These are phyloP conservation scores for Ophioninae sp. DNA, from an alignment of 2,888 invertebrate species.

Conservation along the genomic window DNA sequence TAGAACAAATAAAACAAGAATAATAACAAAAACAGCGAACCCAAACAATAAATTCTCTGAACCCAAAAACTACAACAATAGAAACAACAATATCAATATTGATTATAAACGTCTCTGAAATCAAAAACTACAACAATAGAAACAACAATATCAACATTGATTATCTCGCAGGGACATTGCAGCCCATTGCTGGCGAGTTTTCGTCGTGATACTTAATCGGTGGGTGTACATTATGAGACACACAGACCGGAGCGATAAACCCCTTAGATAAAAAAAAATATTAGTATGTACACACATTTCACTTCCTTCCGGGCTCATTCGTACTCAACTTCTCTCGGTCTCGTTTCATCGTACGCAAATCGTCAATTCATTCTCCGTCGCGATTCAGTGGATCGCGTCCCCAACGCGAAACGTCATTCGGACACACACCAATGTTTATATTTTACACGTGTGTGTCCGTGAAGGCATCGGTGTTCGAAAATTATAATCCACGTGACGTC, in stretches of 20 bases:
- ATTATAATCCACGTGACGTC: not conserved
- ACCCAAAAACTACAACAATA: no score
- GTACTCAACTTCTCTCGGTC: slow-evolving; percentile 32
- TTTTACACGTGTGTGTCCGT: not conserved
- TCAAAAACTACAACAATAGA: no score
- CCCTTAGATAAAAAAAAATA: slow-evolving; percentile 57
- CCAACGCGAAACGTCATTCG: slow-evolving; percentile 2
- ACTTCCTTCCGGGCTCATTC: slow-evolving; percentile 71
- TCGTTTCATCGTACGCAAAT: slow-evolving; percentile 12
- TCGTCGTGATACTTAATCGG: slow-evolving; percentile 2
- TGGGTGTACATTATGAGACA: slow-evolving; percentile 3
- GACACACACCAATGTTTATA: not conserved
- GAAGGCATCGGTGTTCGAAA: not conserved
- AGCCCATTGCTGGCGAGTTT: not conserved
- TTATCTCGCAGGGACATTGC: not conserved
- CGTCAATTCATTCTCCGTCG: slow-evolving; percentile 20
- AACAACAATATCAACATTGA: no score
- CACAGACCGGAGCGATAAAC: slow-evolving; percentile 49
- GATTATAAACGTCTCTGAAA: not conserved
- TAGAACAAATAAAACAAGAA: no score
- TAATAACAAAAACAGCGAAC: no score
- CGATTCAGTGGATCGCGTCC: not conserved
- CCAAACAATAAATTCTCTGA: no score
- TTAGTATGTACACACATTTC: slow-evolving; percentile 67
- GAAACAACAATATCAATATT: no score